Conservation (phyloP, 92 coral and sea anemone genomes). For the Parazoanthus swiftii region DNA sequence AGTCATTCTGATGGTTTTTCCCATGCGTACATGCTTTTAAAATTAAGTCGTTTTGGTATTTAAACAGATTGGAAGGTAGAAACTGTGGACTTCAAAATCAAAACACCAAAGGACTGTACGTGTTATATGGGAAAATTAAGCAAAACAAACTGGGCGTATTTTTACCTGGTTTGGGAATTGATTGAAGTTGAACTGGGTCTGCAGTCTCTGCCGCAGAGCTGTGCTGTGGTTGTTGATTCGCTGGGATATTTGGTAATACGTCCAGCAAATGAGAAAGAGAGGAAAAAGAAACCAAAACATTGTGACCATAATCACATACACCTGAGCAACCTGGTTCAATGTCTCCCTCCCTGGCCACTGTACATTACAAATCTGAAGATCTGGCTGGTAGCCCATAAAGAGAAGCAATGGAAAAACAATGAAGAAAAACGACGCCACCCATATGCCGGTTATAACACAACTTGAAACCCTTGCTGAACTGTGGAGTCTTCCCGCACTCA, state of each 20-base stretch:
- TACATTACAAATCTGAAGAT: neutral
- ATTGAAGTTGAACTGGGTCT: constrained; percentile 12
- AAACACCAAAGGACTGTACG: too few relatives aligned
- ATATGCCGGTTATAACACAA: constrained; percentile 3
- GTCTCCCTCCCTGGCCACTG: constrained; percentile 4
- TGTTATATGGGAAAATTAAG: too few relatives aligned
- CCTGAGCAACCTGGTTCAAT: constrained; percentile 9
- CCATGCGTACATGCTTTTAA: too few relatives aligned
- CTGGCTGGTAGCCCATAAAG: constrained; percentile 22
- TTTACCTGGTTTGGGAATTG: constrained; percentile 20
- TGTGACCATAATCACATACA: constrained; percentile 10
- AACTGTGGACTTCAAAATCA: too few relatives aligned
- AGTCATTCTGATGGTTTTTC: too few relatives aligned
- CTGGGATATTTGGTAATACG: constrained; percentile 30
- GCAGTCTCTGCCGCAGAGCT: constrained; percentile 31
- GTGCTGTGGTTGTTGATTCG: constrained; percentile 30
- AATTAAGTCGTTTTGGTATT: too few relatives aligned
- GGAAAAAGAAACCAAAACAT: constrained; percentile 35
- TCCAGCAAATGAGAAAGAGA: constrained; percentile 20
- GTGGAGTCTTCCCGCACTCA: neutral
- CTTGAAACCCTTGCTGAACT: constrained; percentile 5
- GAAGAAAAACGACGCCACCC: constrained; percentile 34
- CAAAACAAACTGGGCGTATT: neutral
- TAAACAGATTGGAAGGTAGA: too few relatives aligned
- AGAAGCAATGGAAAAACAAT: constrained; percentile 36